Evolutionary conservation across 1,140 invertebrate species (phyloP), one percentile per base, ranked within the genome.

Genomic region (Parapsyche elsis): DNA sequence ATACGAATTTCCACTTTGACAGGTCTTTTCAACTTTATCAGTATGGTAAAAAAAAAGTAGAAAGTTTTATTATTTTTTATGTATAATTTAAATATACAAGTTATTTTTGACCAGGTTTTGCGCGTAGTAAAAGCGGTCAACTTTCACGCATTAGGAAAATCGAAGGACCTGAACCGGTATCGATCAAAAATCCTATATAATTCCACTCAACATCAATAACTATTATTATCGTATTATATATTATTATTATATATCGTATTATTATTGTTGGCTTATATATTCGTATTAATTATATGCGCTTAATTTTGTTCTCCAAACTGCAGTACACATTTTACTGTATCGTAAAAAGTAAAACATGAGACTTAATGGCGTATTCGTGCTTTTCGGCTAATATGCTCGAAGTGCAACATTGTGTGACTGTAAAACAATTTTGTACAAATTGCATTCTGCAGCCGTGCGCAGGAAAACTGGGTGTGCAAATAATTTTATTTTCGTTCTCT

Each of bases 311-410:
- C 7, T 38, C 30, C 30, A 38, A 38, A 38, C 30, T 4, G 30
- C 30, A 7, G 7, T 38, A 61, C 19, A 9, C 9, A 61, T 16
- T 19, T 5, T 2, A 19, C 64, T 12, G 24, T 4, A 24, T 9
- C 21, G 24, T n/a, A 24, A 67, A 67, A 67, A 23, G 64, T 12
- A 67, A 67, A 38, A 38, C 30, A 38, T 38, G 30, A 38, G 30
- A 67, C 23, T 67, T 67, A 67, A 67, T 67, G 23, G 64, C 64
- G 64, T 30, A 67, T 67, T 26, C 64, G 64, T 67, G 64, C 64
- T 67, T 67, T 67, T 67, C 24, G 64, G 21, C 64, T 23, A 67
- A 67, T 24, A 67, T 26, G 21, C 64, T 26, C 21, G 64, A 0
- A 53, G 49, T 26, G 64, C 24, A 67, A 67, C 24, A 30, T 21